phyloP scores from a whole-genome alignment of 2,888 invertebrate species.

The Seladonia tumulorum region DNA sequence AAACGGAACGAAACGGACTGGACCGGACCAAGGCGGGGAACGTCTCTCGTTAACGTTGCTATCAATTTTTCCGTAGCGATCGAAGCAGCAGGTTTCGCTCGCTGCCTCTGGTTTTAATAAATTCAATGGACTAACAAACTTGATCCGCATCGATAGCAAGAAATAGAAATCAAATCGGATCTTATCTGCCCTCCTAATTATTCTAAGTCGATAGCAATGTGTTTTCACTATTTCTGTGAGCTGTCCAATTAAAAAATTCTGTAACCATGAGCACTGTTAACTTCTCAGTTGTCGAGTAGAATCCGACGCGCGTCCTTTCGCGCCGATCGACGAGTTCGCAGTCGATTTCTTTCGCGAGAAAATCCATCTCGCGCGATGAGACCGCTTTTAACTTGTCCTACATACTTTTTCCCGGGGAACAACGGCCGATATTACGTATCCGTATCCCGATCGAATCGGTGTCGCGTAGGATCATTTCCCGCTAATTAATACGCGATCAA shows the following conservation, averaged over 20 bases:
- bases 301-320: neutral
- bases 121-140: neutral
- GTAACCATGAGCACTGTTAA: neutral
- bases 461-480: neutral
- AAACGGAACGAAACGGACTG: too few relatives aligned
- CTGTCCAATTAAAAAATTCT: neutral
- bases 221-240: too few relatives aligned
- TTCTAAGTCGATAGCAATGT: too few relatives aligned
- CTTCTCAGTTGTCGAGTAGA: neutral
- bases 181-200: too few relatives aligned
- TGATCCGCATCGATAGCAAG: too few relatives aligned
- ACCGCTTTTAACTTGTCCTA: neutral
- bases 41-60: too few relatives aligned
- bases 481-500: constrained; percentile 31
- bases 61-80: neutral
- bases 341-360: neutral
- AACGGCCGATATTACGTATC: neutral
- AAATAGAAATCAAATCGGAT: too few relatives aligned
- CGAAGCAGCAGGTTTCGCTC: too few relatives aligned
- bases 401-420: neutral
- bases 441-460: neutral
- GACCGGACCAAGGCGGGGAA: too few relatives aligned
- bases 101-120: too few relatives aligned
- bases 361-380: neutral
- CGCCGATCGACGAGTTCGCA: neutral